Base-by-base conservation (phyloP, 1,140 invertebrate genomes). In the Scaptomyza pallida region DNA sequence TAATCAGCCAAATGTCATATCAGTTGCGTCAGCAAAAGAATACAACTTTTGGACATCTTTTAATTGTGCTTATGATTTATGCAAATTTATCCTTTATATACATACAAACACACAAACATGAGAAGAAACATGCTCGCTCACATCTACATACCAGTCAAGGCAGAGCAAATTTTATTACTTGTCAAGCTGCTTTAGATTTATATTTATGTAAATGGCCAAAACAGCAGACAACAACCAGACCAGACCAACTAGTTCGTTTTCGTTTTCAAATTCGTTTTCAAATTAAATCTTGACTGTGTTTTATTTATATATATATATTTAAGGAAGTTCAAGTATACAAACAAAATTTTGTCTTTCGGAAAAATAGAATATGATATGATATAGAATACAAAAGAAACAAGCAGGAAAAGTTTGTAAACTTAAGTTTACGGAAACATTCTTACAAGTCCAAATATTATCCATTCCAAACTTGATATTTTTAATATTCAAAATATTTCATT, bases 41-140 rank as follows among this genome's bases (percentile, higher is more conserved):
- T 67, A 65, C 56, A 65, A 64, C 54, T 59, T 74, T 73, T 63
- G 63, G 57, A 75, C 73, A 77, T 81, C 33, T 78, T n/a, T 85
- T 77, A 86, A 86, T 88, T 88, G 75, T 81, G 78, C 77, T 82
- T 86, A 88, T 86, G 82, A 86, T 86, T 86, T 86, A 86, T 86
- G 82, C 82, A 88, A 86, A 86, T 86, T 64, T 72, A 65, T 81
- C 74, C 82, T 78, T 72, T 79, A 85, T 75, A 72, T 72, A 30
- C 3, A 9, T 4, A 21, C 19, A 21, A 2, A 21, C 19, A 9
- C 26, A 30, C 26, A 30, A 9, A 30, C 26, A 30, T 30, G 5
- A 6, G 8, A 30, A 30, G 26, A 72, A 40, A 67, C 48, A 67
- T 47, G 19, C 40, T 48, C 23, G 35, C 13, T 45, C 41, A 1